Base-by-base conservation (phyloP, 2,797 vertebrate genomes). In the Euphonia xanthogaster region DNA sequence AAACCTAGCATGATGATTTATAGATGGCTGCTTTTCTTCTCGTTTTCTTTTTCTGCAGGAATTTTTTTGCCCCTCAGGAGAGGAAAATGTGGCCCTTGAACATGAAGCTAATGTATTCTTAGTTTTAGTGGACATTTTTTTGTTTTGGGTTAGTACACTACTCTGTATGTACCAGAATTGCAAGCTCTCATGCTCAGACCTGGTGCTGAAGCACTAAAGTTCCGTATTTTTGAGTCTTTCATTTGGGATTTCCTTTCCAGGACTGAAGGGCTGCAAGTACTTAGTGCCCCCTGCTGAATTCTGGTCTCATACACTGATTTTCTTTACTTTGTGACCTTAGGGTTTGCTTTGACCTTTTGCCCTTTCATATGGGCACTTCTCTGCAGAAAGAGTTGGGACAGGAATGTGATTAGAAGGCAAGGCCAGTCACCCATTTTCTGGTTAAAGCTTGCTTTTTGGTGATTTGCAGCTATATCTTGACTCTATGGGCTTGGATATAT, bases 261-360 rank as follows among this genome's bases (percentile, higher is more conserved):
- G 20, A 58, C 7, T 48, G 61, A 89, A 80, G 37, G 54, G 63
- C 14, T 86, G 19, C 51, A 92, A 89, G 48, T 87, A n/a, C 80
- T 89, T 82, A 73, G 71, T 92, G 88, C 45, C 80, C 88, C 40
- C 67, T 74, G 45, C 88, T 77, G 92, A 50, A 58, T 89, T 79
- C 83, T 82, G 39, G 21, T 79, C 40, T 81, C 60, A 60, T 47
- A 48, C 19, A 85, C 35, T 67, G 57, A 71, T 89, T 83, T 85
- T 74, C 54, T 77, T 84, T 35, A 74, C 22, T 81, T 60, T 58
- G 23, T 71, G 84, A 89, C 75, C 42, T 91, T 75, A 39, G 28
- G 12, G 21, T 74, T 50, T 79, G 58, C 60, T 58, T 66, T 71
- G 90, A 85, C 75, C 61, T 95, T 93, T 68, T 88, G 42, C 35